Evolutionary conservation across 2,797 vertebrate species (phyloP).

Genomic region (Micrastur ruficollis): DNA sequence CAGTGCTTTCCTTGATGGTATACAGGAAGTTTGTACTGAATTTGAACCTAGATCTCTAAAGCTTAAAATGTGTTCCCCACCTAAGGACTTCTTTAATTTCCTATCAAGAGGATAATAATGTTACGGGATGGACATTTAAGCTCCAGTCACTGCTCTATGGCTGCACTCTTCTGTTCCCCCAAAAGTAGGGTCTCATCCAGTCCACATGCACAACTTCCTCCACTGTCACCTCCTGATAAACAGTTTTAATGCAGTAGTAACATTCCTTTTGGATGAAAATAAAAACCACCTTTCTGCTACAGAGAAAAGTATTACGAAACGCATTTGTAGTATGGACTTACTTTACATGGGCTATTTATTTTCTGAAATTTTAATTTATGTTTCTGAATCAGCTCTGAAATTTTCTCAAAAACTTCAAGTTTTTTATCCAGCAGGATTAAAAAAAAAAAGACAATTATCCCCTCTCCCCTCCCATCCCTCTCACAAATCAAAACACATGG

Average conservation of each 20-base stretch:
- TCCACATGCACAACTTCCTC: background rate
- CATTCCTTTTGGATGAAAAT: background rate
- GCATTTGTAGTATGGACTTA: background rate
- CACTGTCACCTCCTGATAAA: background rate
- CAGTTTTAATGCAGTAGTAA: background rate
- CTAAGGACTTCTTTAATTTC: background rate
- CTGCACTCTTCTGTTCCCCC: background rate
- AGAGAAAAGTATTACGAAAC: background rate
- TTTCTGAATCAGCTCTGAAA: background rate
- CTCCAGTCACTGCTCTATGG: background rate
- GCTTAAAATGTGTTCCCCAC: background rate
- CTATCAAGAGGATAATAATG: background rate
- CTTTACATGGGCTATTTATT: background rate
- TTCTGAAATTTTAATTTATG: background rate
- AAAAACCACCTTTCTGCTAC: background rate
- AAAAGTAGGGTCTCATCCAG: background rate
- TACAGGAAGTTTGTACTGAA: background rate
- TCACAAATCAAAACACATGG: background rate
- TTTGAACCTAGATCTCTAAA: background rate
- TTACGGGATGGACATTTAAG: background rate
- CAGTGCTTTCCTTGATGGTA: background rate
- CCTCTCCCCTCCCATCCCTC: background rate
- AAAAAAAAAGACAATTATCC: rapidly evolving
- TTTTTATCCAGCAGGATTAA: background rate
- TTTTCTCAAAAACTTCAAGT: background rate